Evolutionary conservation across 2,113 vertebrate species (phyloP).

Genomic region (Columbina picui): DNA sequence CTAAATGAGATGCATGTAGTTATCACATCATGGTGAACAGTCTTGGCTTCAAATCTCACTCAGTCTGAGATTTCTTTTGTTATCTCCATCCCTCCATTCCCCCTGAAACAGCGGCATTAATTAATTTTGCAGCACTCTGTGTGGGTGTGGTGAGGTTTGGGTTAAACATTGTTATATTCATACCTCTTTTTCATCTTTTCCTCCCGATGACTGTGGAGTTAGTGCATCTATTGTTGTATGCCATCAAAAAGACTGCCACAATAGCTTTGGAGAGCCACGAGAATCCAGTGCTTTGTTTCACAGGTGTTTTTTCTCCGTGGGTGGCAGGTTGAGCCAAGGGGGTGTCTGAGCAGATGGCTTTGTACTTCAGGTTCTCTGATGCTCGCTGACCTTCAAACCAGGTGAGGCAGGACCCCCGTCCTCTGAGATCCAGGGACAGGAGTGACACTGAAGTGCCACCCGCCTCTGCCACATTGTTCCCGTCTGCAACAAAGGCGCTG

Average conservation of each 20-base stretch:
- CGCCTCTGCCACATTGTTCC: not conserved
- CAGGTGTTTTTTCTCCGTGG: not conserved
- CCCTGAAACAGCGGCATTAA: not conserved
- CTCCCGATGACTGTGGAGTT: not conserved
- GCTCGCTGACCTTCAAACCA: not conserved
- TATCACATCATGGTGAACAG: too few relatives aligned
- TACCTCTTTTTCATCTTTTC: not conserved
- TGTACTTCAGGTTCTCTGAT: not conserved
- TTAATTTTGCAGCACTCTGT: not conserved
- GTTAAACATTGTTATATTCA: not conserved
- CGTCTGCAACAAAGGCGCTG: not conserved
- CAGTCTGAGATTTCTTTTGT: too few relatives aligned
- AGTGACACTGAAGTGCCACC: not conserved
- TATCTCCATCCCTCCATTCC: not conserved
- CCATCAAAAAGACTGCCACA: not conserved
- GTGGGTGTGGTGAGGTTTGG: not conserved
- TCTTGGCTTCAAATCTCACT: too few relatives aligned
- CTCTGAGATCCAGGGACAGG: not conserved
- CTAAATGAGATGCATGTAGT: too few relatives aligned
- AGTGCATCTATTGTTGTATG: not conserved
- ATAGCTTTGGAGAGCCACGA: not conserved
- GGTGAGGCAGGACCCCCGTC: not conserved
- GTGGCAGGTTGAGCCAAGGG: accelerated
- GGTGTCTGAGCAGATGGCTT: not conserved
- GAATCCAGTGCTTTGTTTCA: not conserved